Evolutionary conservation across 2,797 vertebrate species (phyloP).

Genomic region (Phalloptychus januarius): DNA sequence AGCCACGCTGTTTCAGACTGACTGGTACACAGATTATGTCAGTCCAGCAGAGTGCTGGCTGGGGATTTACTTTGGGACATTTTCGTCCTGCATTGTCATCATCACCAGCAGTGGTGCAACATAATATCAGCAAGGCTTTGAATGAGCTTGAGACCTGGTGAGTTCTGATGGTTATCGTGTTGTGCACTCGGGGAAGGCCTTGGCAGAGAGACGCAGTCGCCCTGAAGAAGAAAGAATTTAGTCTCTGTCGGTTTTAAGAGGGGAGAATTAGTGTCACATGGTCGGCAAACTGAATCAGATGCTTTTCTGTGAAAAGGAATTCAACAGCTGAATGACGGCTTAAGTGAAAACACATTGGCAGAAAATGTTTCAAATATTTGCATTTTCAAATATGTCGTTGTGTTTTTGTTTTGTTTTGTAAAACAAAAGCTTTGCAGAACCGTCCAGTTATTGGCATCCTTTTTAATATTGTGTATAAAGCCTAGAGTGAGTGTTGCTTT

Average conservation of each 20-base stretch:
- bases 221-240: slow-evolving; percentile 49
- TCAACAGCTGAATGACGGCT: slow-evolving; percentile 27
- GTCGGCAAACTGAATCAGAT: slow-evolving; percentile 59
- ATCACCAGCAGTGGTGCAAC: background rate
- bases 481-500: background rate
- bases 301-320: slow-evolving; percentile 52
- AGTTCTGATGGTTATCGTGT: slow-evolving; percentile 13
- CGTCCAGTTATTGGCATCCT: background rate
- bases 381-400: background rate
- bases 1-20: background rate
- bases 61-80: background rate
- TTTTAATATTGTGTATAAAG: background rate
- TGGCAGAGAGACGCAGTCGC: slow-evolving; percentile 24
- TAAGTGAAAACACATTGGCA: slow-evolving; percentile 23
- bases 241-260: slow-evolving; percentile 49
- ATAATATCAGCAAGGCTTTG: slow-evolving; percentile 4
- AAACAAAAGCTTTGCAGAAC: background rate
- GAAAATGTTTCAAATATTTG: background rate
- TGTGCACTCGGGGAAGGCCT: slow-evolving; percentile 5
- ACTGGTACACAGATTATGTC: background rate
- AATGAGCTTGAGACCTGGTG: background rate
- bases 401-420: background rate
- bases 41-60: background rate
- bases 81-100: background rate
- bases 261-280: slow-evolving; percentile 65